Base-by-base conservation (phyloP, 1,140 invertebrate genomes). In the Ooceraea biroi region DNA sequence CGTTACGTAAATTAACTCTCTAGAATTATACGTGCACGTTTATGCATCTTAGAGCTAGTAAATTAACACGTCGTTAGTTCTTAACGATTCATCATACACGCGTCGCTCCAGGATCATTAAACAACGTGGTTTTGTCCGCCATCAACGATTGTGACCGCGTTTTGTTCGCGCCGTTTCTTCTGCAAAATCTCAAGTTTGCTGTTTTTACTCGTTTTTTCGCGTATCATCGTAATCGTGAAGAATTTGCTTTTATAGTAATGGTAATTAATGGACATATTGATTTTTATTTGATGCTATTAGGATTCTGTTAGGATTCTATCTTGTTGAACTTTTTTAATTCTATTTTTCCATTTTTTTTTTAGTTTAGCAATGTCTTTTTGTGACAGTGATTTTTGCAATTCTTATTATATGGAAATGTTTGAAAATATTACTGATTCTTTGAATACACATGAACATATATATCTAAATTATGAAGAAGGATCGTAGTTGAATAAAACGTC, bases 1-100 rank as follows among this genome's bases (percentile, higher is more conserved):
- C 87, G 91, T 89, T 92, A 91, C 93, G 93, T 87, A 92, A 93
- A 92, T 91, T 91, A 93, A 87, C 69, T 85, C 73, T 44, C 69
- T 82, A 88, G 83, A 63, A 41, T 87, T 63, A 69, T 85, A 83
- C 57, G 83, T 69, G 61, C 85, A 85, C 86, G 74, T 82, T 90
- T 85, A 85, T 82, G 83, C 88, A 91, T 78, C 73, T 84, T 92
- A 91, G 88, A 73, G 61, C 80, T 92, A 92, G 90, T 91, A 91
- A 92, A 89, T 91, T 92, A 92, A 91, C 89, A 91, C 89, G 89
- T 46, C 30, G 66, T 80, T 91, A 92, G 86, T 68, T 71, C 30
- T 36, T 30, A 71, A 71, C 48, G 55, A 57, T 84, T 36, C 76
- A 60, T 14, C 76, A 58, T 30, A 1, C 12, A 65, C 44, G 48